Evolutionary conservation across 1,140 invertebrate genomes (phyloP).

Genomic region (Delia radicum): DNA sequence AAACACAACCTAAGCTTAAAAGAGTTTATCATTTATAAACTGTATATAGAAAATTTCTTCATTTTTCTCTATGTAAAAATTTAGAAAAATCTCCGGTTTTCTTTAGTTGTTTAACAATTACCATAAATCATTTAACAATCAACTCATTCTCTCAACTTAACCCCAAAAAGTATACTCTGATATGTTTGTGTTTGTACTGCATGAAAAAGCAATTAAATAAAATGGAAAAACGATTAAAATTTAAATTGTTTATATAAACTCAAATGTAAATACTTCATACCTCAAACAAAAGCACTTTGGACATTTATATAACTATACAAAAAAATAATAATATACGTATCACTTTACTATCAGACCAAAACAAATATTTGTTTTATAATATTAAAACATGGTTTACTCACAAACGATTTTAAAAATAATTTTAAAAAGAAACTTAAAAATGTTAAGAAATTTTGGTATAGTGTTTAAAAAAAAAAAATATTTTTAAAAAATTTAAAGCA

Average conservation of each 20-base stretch:
- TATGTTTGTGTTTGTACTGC: not conserved
- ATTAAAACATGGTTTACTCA: not conserved
- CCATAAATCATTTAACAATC: not conserved
- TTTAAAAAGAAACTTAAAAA: no score
- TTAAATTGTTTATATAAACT: slow-evolving; percentile 20
- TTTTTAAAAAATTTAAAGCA: no score
- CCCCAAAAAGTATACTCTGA: not conserved
- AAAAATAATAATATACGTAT: not conserved
- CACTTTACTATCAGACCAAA: slow-evolving; percentile 5
- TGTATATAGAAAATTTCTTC: not conserved
- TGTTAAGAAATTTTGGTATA: no score
- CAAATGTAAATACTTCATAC: not conserved
- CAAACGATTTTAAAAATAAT: no score
- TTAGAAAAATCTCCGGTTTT: not conserved
- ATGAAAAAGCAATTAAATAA: slow-evolving; percentile 7
- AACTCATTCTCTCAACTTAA: not conserved
- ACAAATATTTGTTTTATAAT: slow-evolving; percentile 14
- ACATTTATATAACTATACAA: not conserved
- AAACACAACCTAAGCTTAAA: not conserved
- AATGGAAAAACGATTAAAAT: slow-evolving; percentile 15
- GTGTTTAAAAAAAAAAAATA: no score
- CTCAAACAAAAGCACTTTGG: no score
- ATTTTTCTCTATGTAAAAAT: not conserved
- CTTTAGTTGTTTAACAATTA: not conserved
- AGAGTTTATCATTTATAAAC: not conserved